Evolutionary conservation across 2,113 vertebrate species (phyloP).

Genomic region (Camarhynchus parvulus): DNA sequence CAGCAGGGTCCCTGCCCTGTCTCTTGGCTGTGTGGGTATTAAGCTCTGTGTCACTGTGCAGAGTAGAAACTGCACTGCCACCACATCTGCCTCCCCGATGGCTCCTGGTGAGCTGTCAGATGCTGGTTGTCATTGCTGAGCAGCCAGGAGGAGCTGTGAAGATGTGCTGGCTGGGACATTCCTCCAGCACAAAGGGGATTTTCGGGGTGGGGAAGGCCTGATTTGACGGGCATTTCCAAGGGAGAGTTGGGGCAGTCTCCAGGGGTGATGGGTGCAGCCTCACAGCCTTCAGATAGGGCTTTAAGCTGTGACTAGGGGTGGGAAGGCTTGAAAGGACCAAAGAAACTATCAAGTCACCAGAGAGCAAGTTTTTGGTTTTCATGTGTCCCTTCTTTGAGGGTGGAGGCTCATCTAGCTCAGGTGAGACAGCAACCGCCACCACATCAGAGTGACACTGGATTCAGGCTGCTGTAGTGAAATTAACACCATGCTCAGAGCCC

Average conservation of each 20-base stretch:
- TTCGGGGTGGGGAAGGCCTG: neutral
- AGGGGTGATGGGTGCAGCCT: neutral
- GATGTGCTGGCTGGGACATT: neutral
- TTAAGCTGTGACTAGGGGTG: neutral
- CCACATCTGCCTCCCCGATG: rapidly evolving
- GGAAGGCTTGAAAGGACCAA: neutral
- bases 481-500: neutral
- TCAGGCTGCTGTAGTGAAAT: neutral
- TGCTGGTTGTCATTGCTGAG: neutral
- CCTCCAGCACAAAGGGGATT: neutral
- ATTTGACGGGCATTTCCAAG: neutral
- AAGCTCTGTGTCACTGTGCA: rapidly evolving
- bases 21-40: neutral
- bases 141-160: neutral
- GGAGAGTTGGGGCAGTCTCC: neutral
- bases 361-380: neutral
- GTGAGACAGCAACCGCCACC: neutral
- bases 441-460: neutral
- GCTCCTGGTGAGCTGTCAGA: neutral
- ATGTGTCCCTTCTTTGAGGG: neutral
- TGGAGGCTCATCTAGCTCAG: neutral
- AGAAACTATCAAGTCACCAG: neutral
- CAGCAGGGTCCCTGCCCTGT: neutral
- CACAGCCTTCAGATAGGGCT: rapidly evolving
- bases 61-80: neutral